Conservation (phyloP, 2,113 vertebrate genomes). For the Erinaceus europaeus region DNA sequence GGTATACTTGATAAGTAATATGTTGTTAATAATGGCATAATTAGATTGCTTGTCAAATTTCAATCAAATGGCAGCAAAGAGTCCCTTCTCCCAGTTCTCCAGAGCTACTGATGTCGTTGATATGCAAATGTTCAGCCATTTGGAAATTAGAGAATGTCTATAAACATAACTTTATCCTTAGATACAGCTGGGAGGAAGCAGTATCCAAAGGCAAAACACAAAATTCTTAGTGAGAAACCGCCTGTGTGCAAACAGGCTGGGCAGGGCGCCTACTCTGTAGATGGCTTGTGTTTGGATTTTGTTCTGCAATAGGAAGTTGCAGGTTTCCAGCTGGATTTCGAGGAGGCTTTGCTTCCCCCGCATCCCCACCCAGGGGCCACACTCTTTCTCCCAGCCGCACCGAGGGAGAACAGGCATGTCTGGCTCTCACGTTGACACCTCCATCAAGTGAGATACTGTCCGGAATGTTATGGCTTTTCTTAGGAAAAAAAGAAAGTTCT, state of each 20-base stretch:
- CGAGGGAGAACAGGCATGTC: background rate
- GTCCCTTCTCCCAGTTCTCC: slow-evolving; percentile 66
- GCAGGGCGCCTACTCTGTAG: background rate
- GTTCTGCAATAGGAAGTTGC: slow-evolving; percentile 25
- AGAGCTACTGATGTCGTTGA: slow-evolving; percentile 75
- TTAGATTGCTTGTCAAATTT: slow-evolving; percentile 83
- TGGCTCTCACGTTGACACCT: background rate
- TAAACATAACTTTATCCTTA: slow-evolving; percentile 30
- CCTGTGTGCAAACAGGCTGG: background rate
- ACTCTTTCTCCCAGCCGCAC: background rate
- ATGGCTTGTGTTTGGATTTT: slow-evolving; percentile 7
- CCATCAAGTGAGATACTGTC: background rate
- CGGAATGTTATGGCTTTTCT: background rate
- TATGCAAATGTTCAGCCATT: slow-evolving; percentile 65
- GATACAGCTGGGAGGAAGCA: background rate
- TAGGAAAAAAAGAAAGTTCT: background rate
- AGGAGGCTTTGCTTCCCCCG: background rate
- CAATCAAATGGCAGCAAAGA: slow-evolving; percentile 77
- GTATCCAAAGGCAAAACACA: background rate
- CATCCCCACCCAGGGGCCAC: background rate
- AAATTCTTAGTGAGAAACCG: slow-evolving; percentile 23
- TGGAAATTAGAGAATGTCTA: slow-evolving; percentile 59
- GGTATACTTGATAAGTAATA: slow-evolving; percentile 66
- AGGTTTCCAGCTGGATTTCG: slow-evolving; percentile 18
- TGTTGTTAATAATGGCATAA: slow-evolving; percentile 74